Evolutionary conservation across 1,140 invertebrate species (phyloP), one percentile per base, ranked within the genome.

Genomic region (Drosophila nigromelanica): DNA sequence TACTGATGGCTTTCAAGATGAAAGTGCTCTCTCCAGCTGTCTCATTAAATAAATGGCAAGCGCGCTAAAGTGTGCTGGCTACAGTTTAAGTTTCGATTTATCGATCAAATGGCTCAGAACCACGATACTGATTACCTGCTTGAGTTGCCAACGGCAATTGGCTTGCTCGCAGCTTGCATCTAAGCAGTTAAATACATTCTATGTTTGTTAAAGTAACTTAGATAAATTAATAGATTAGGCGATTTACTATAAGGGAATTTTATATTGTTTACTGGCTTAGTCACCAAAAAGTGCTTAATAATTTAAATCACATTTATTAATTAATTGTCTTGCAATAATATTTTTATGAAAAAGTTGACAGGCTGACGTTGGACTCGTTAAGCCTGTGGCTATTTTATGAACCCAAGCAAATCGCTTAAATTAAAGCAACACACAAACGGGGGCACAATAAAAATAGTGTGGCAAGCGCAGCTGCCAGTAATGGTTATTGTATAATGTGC

Each of bases 381-480:
- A 47, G 82, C 83, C 75, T 72, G 75, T 47, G 78, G 81, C 59
- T 59, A 71, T 54, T 75, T 82, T 73, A 76, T 73, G 78, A 64
- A 60, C 73, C 69, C 62, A 60, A 64, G 83, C 77, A 82, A 87
- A 89, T 80, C 79, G 76, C 76, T 89, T 80, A 83, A 89, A 89
- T 89, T 89, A 89, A 89, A 89, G 79, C 37, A 83, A 81, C 67
- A 78, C 69, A 71, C 52, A 59, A 55, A 40, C 54, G 30, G 52
- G 52, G 66, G 52, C 56, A 77, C 81, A 89, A 78, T 80, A 89
- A 78, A 89, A 89, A 89, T 89, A 89, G 85, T 89, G 83, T 83
- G 85, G 80, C 80, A 64, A 70, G 43, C 73, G 70, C 83, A 89
- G 83, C 79, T 89, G 83, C 47, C 76, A 72, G 70, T 89, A 87